Evolutionary conservation across 2,888 invertebrate species (phyloP).

Genomic region (Caenorhabditis sulstoni): DNA sequence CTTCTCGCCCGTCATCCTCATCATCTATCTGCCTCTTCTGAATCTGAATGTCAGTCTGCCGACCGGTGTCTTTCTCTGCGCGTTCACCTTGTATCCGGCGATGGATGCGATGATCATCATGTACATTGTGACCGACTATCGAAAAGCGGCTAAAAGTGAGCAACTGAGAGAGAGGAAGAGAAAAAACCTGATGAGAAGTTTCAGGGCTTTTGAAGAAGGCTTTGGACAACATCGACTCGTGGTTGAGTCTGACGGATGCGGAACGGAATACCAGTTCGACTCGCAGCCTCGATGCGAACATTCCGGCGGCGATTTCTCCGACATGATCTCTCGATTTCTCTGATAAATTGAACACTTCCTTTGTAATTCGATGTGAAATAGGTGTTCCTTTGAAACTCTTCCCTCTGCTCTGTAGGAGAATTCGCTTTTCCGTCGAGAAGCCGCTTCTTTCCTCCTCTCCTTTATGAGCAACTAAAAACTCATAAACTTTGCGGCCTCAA

Average conservation of each 20-base stretch:
- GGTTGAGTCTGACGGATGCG: background rate
- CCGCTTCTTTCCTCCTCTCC: too few species aligned
- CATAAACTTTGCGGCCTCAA: too few species aligned
- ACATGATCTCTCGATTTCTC: too few species aligned
- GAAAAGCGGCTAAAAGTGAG: background rate
- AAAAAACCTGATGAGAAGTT: background rate
- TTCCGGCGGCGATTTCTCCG: background rate
- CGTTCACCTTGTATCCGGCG: slow-evolving; percentile 32
- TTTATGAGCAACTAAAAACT: too few species aligned
- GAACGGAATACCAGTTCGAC: background rate
- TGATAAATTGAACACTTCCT: too few species aligned
- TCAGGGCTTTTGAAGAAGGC: slow-evolving; percentile 1
- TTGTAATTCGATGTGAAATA: too few species aligned
- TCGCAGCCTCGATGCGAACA: background rate
- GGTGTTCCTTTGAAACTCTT: too few species aligned
- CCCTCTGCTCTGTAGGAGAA: too few species aligned
- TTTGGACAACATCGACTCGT: background rate
- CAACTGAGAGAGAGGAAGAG: background rate
- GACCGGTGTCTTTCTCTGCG: slow-evolving; percentile 27
- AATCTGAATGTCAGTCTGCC: slow-evolving; percentile 16
- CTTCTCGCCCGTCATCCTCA: slow-evolving; percentile 22
- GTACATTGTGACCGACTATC: slow-evolving; percentile 38
- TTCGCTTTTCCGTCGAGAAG: too few species aligned
- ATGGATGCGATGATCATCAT: slow-evolving; percentile 34
- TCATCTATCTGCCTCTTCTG: slow-evolving; percentile 21